Evolutionary conservation across 2,888 invertebrate genomes (phyloP).

Genomic region (Agonopterix alstromeriana): DNA sequence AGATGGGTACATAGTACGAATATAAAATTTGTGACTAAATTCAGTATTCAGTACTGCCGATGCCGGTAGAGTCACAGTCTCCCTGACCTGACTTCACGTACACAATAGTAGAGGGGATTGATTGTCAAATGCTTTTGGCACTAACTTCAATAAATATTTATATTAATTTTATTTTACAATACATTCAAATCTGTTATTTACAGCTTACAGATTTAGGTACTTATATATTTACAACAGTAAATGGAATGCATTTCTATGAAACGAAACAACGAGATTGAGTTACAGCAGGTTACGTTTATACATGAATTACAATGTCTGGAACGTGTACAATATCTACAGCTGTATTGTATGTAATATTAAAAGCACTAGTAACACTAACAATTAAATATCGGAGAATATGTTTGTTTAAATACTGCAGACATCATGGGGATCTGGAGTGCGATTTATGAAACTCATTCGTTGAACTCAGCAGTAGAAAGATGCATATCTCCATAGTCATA

Average conservation of each 20-base stretch:
- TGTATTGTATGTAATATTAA: slow-evolving; percentile 24
- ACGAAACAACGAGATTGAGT: slow-evolving; percentile 33
- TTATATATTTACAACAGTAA: slow-evolving; percentile 56
- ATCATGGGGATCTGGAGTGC: slow-evolving; percentile 3
- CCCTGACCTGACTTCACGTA: neutral
- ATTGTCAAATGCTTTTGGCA: slow-evolving; percentile 69
- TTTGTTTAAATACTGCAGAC: slow-evolving; percentile 14
- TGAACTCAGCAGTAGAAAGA: too few relatives aligned
- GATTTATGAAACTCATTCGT: too few relatives aligned
- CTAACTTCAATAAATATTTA: slow-evolving; percentile 68
- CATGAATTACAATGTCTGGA: slow-evolving; percentile 33
- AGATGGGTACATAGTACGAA: slow-evolving; percentile 22
- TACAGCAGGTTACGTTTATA: slow-evolving; percentile 43
- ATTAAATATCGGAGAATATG: slow-evolving; percentile 24
- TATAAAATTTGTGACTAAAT: slow-evolving; percentile 1
- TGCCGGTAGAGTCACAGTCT: slow-evolving; percentile 2
- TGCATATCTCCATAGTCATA: too few relatives aligned
- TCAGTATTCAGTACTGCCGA: neutral
- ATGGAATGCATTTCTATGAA: slow-evolving; percentile 26
- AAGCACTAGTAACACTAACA: slow-evolving; percentile 47
- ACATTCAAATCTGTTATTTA: slow-evolving; percentile 64
- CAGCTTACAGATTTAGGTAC: slow-evolving; percentile 41
- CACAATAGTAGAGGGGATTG: slow-evolving; percentile 41
- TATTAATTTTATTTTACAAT: slow-evolving; percentile 56
- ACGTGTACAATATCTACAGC: slow-evolving; percentile 60